These are phyloP conservation scores for Chelidonichthys spinosus DNA, from an alignment of 2,797 vertebrate genomes.

Conservation along the genomic window DNA sequence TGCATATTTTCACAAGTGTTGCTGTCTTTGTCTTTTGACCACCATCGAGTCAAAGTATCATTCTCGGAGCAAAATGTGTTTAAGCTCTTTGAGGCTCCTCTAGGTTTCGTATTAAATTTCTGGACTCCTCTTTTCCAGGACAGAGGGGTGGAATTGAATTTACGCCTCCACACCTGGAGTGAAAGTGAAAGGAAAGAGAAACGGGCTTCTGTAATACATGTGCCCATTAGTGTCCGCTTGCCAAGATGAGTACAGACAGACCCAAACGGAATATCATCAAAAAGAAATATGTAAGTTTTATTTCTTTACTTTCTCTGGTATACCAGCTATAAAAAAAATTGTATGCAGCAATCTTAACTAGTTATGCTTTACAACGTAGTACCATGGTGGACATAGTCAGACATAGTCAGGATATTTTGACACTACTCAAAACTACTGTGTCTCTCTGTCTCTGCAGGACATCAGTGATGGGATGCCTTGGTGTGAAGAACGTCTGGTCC, in stretches of 20 bases:
- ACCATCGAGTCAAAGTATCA: not conserved
- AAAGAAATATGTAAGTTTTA: conserved; percentile 69
- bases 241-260: conserved; percentile 72
- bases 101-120: not conserved
- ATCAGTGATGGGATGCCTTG: conserved; percentile 94
- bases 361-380: not conserved
- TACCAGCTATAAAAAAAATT: not conserved
- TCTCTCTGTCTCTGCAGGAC: conserved; percentile 79
- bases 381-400: too few relatives aligned
- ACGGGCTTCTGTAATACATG: conserved; percentile 42
- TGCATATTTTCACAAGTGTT: not conserved
- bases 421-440: too few relatives aligned
- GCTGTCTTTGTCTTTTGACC: not conserved
- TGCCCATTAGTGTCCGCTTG: conserved; percentile 16
- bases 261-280: conserved; percentile 76
- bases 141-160: not conserved
- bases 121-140: conserved; percentile 35
- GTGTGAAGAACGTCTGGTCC: conserved; percentile 93
- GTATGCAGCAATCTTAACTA: not conserved
- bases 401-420: too few relatives aligned
- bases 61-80: not conserved
- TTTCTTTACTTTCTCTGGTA: not conserved
- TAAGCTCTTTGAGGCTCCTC: too few relatives aligned
- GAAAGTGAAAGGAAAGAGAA: not conserved
- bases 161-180: not conserved